These are phyloP conservation scores for Lasioglossum malachurum DNA, from an alignment of 2,888 invertebrate species.

Conservation along the genomic window DNA sequence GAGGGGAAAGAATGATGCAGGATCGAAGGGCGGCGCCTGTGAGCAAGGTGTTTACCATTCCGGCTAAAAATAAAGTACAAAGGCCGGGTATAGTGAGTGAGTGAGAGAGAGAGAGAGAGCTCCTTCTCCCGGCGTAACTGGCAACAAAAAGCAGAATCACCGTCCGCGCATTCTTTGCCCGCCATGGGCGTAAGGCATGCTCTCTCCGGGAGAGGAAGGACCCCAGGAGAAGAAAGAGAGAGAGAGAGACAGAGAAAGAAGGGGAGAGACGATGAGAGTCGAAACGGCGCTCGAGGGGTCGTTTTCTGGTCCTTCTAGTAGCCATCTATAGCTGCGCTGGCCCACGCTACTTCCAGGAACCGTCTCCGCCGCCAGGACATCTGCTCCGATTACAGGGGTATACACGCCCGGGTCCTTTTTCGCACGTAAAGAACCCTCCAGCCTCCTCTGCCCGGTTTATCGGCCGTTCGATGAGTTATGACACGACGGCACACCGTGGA, in stretches of 20 bases:
- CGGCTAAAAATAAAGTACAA: constrained; percentile 82
- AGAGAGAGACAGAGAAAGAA: background rate
- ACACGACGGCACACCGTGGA: background rate
- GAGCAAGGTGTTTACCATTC: constrained; percentile 84
- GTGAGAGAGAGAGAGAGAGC: background rate
- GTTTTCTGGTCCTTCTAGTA: constrained; percentile 48
- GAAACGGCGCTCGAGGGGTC: constrained; percentile 46
- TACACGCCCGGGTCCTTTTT: constrained; percentile 59
- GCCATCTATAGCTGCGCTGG: constrained; percentile 54
- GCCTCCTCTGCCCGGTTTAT: constrained; percentile 9
- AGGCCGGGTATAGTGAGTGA: constrained; percentile 35
- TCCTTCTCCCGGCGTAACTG: constrained; percentile 76
- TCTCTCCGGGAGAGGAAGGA: constrained; percentile 40
- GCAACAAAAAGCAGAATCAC: constrained; percentile 80
- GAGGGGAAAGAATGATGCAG: constrained; percentile 60
- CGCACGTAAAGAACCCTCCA: constrained; percentile 58
- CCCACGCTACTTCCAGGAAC: constrained; percentile 69
- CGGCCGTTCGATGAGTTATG: constrained; percentile 26
- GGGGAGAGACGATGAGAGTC: constrained; percentile 24
- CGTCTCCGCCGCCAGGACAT: constrained; percentile 61
- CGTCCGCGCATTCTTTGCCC: constrained; percentile 76
- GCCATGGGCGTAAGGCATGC: constrained; percentile 72
- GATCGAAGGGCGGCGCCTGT: constrained; percentile 80
- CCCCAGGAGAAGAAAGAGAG: background rate
- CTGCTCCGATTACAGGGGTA: constrained; percentile 71